phyloP scores from a whole-genome alignment of 2,113 vertebrate species.

The Mormoops blainvillei region DNA sequence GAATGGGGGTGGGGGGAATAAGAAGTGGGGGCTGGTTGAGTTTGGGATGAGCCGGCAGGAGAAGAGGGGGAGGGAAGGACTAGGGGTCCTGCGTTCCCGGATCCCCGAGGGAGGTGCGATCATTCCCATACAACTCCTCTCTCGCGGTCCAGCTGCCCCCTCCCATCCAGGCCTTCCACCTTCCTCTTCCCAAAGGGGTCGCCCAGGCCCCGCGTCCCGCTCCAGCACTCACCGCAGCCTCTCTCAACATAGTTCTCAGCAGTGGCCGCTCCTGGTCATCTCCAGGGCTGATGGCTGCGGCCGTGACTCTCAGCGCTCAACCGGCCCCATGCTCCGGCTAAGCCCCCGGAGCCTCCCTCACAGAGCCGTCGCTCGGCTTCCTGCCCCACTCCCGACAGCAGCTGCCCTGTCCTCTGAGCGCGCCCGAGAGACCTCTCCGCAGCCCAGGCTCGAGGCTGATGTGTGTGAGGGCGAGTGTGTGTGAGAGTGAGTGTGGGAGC shows the following conservation, averaged over 20 bases:
- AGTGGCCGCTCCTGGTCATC: conserved; percentile 74
- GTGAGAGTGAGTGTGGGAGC: conserved; percentile 28
- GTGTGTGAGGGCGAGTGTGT: conserved; percentile 13
- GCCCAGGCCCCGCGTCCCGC: conserved; percentile 36
- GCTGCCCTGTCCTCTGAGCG: conserved; percentile 11
- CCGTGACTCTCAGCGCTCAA: conserved; percentile 55
- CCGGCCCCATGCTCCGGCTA: conserved; percentile 49
- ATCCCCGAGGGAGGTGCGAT: conserved; percentile 52
- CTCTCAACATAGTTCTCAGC: conserved; percentile 89
- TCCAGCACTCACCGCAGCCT: conserved; percentile 94
- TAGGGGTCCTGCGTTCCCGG: conserved; percentile 38
- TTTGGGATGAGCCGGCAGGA: conserved; percentile 61
- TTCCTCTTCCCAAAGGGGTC: background rate
- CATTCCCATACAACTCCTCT: conserved; percentile 62
- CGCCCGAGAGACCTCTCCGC: conserved; percentile 32
- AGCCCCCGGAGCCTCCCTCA: conserved; percentile 23
- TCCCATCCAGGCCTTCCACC: conserved; percentile 13
- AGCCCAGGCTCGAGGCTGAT: conserved; percentile 36
- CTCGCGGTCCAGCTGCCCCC: conserved; percentile 18
- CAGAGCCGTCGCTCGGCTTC: background rate
- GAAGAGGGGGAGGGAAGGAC: conserved; percentile 60
- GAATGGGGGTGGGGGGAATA: background rate
- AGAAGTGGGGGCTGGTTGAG: conserved; percentile 51
- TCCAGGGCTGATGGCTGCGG: conserved; percentile 64
- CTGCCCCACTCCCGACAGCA: conserved; percentile 27